These are phyloP conservation scores for Enteromius anoplus DNA, from an alignment of 2,797 vertebrate species.

Conservation along the genomic window DNA sequence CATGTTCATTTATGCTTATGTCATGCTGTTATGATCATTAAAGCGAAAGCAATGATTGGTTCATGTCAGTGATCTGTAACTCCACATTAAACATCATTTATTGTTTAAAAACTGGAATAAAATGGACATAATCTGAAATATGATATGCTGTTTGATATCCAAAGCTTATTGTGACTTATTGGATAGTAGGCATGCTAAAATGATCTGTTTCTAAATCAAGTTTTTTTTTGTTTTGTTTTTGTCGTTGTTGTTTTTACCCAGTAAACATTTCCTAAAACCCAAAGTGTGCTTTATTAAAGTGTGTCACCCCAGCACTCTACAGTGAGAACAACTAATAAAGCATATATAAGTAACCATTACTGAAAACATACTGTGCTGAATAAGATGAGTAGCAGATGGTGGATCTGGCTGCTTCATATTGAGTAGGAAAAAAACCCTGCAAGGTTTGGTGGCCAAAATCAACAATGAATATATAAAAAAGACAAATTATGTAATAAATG, in stretches of 20 bases:
- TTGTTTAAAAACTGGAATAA: not conserved
- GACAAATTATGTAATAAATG: slow-evolving; percentile 22
- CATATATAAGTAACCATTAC: not conserved
- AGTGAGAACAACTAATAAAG: not conserved
- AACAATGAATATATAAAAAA: not conserved
- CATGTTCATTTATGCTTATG: not conserved
- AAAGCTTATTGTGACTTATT: not conserved
- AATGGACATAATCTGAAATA: not conserved
- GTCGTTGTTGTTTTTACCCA: too few species aligned
- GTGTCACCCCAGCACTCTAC: not conserved
- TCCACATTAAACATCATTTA: not conserved
- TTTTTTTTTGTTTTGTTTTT: too few species aligned
- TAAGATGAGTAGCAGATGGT: slow-evolving; percentile 15
- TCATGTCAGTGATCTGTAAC: too few species aligned
- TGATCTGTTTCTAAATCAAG: not conserved
- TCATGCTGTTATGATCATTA: not conserved
- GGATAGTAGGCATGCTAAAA: not conserved
- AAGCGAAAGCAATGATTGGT: not conserved
- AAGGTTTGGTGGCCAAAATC: slow-evolving; percentile 18
- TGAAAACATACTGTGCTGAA: not conserved
- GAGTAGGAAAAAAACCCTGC: not conserved
- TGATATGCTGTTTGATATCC: not conserved
- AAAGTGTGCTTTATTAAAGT: too few species aligned
- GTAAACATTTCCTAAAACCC: too few species aligned
- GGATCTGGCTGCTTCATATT: not conserved